Evolutionary conservation across 2,113 vertebrate species (phyloP).

Genomic region (Greenwoodochromis staneri): DNA sequence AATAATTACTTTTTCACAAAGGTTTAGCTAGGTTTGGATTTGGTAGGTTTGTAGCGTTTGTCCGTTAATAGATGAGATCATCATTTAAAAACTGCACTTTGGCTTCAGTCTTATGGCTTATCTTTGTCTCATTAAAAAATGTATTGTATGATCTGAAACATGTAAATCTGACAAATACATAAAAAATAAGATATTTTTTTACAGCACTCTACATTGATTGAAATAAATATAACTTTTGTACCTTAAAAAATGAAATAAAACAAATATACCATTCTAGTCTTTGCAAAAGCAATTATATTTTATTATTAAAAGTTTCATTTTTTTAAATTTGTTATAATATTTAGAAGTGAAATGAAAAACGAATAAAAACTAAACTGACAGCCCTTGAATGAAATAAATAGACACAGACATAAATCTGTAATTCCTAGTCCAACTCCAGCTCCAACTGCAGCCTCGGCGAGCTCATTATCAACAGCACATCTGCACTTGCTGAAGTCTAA

Average conservation of each 20-base stretch:
- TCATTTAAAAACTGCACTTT: background rate
- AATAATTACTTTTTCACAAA: background rate
- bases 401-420: background rate
- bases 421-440: background rate
- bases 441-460: background rate
- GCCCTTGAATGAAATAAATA: background rate
- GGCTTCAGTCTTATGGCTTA: background rate
- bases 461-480: background rate
- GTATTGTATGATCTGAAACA: background rate
- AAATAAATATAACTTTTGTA: background rate
- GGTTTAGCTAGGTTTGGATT: background rate
- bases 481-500: background rate
- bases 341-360: background rate
- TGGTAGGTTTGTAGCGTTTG: background rate
- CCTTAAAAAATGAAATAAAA: background rate
- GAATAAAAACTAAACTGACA: background rate
- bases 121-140: background rate
- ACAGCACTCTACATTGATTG: background rate
- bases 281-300: background rate
- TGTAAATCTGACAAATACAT: background rate
- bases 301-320: background rate
- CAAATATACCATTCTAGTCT: background rate
- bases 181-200: background rate
- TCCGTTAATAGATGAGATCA: background rate
- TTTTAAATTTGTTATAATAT: background rate